Evolutionary conservation across 2,888 invertebrate species (phyloP), one percentile per base, ranked within the genome.

Genomic region (Nasonia oneida): DNA sequence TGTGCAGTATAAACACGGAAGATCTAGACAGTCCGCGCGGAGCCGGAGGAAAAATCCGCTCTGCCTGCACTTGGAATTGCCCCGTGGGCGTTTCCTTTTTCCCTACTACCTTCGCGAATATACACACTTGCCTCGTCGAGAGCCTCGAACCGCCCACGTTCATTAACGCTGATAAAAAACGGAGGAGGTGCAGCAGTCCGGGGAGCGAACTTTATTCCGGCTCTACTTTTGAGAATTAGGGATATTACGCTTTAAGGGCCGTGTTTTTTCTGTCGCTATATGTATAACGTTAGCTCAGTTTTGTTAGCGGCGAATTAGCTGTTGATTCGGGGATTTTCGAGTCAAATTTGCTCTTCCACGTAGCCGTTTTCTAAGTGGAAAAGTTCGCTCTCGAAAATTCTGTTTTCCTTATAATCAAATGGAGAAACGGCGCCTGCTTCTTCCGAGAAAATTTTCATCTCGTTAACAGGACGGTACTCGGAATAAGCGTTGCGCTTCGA

Each of bases 201-300:
- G 8, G 8, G 75, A 12, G 29, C 67, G 64, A 79, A 79, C 50
- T 79, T 84, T 76, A 50, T 79, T 15, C 57, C n/a, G 37, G 18
- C 74, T 84, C 74, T 84, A 57, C 67, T 53, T 84, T 53, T 75
- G 76, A 29, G 29, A 84, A 84, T 84, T 75, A 84, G 80, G 15
- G 39, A 42, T 70, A 75, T 75, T 80, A 67, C 61, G 50, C 61
- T 78, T 78, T 33, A n/a, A 73, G 37, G 78, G 73, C 18, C 14
- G 37, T 39, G 29, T 77, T 78, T 73, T 33, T 5, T 53, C 18
- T 18, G 67, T 3, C 67, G 23, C 67, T 33, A 18, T 57, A 18
- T 57, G 29, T 29, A 29, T 29, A 29, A 29, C 29, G 1, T 29
- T 61, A 61, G n/a, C n/a, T 8, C 6, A 8, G n/a, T 0, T 2